Conservation (phyloP, 2,113 vertebrate genomes). For the Saguinus midas region DNA sequence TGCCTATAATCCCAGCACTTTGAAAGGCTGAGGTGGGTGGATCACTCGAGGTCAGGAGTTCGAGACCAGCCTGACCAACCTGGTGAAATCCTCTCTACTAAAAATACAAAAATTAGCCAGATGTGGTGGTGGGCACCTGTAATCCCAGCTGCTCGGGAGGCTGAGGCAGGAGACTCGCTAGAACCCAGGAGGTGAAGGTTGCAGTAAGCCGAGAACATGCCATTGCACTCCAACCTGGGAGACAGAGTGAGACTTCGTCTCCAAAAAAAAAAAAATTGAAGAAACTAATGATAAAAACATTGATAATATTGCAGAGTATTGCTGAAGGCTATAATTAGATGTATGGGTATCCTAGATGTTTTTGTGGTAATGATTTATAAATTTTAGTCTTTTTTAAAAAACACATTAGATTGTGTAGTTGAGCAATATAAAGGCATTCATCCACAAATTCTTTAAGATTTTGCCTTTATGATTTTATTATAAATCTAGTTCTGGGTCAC, state of each 20-base stretch:
- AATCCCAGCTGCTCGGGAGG: too few species aligned
- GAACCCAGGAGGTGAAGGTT: not conserved
- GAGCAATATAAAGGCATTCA: not conserved
- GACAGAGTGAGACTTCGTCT: not conserved
- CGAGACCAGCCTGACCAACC: too few species aligned
- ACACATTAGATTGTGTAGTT: not conserved
- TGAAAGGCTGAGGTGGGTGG: too few species aligned
- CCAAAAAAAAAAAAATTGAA: not conserved
- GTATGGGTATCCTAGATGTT: not conserved
- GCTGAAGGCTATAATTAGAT: not conserved
- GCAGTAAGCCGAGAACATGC: not conserved
- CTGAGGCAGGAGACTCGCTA: not conserved
- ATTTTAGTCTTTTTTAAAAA: not conserved
- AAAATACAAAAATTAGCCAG: too few species aligned
- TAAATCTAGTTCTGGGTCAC: not conserved
- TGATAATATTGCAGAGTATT: not conserved
- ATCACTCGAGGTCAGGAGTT: too few species aligned
- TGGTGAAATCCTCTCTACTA: too few species aligned
- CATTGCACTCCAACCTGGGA: not conserved
- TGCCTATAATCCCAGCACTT: too few species aligned
- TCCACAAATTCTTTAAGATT: not conserved
- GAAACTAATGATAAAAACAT: not conserved
- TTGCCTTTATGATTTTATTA: conserved; percentile 17
- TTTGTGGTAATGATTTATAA: not conserved
- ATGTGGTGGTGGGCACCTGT: too few species aligned